Conservation (phyloP, 2,113 vertebrate species). For the Callocephalon fimbriatum region DNA sequence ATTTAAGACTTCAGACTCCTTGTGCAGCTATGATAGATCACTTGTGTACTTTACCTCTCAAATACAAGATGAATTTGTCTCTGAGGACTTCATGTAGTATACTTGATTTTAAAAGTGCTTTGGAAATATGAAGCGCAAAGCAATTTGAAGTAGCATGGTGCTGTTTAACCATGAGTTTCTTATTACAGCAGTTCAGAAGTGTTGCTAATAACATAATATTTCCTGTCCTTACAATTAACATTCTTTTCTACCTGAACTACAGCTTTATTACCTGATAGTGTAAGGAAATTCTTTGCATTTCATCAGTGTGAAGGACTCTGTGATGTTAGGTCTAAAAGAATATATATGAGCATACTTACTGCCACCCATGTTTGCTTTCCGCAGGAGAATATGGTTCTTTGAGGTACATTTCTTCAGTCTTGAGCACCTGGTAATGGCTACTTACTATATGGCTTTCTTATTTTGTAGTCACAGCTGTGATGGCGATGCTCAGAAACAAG, state of each 20-base stretch:
- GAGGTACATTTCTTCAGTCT: not conserved
- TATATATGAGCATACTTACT: not conserved
- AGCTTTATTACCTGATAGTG: not conserved
- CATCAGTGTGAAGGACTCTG: not conserved
- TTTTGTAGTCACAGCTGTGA: not conserved
- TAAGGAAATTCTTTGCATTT: not conserved
- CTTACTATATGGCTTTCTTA: not conserved
- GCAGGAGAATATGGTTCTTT: not conserved
- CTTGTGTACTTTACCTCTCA: constrained; percentile 25
- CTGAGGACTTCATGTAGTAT: not conserved
- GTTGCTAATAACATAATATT: not conserved
- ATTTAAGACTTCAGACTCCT: not conserved
- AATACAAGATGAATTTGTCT: not conserved
- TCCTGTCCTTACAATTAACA: not conserved
- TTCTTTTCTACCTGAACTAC: not conserved
- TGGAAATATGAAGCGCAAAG: not conserved
- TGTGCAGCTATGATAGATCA: not conserved
- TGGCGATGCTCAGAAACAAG: not conserved
- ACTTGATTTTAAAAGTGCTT: constrained; percentile 13
- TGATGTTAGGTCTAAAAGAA: not conserved
- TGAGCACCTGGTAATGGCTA: not conserved
- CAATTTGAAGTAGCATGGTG: not conserved
- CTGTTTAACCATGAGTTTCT: not conserved
- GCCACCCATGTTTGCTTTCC: not conserved
- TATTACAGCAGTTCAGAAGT: not conserved